phyloP scores from a whole-genome alignment of 2,113 vertebrate species.

The Cacatua alba region DNA sequence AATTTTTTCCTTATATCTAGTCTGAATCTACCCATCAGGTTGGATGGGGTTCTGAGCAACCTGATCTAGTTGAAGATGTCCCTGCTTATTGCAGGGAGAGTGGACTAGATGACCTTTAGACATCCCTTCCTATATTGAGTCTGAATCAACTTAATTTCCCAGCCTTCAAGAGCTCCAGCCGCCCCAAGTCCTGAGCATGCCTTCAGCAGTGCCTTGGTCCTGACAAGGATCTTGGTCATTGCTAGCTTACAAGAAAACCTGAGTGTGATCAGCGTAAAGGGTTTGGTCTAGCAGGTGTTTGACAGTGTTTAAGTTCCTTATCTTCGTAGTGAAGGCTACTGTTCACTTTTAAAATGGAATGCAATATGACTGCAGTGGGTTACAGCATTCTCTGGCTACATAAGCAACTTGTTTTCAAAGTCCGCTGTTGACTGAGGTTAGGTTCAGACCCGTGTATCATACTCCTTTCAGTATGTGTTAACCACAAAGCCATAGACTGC shows the following conservation, averaged over 20 bases:
- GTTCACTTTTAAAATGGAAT: neutral
- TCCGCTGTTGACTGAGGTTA: neutral
- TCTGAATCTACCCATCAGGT: neutral
- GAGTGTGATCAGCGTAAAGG: neutral
- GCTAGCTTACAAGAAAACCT: neutral
- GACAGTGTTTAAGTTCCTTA: neutral
- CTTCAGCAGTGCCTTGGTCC: neutral
- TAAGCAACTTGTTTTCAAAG: constrained; percentile 1
- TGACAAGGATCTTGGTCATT: neutral
- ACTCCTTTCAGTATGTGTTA: neutral
- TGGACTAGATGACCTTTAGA: neutral
- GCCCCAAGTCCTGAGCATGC: neutral
- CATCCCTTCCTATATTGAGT: neutral
- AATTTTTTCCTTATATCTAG: neutral
- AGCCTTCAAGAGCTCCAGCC: neutral
- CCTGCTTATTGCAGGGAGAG: neutral
- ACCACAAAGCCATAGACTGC: constrained; percentile 11
- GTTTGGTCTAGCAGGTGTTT: neutral
- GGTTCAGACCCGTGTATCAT: neutral
- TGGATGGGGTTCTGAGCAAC: neutral
- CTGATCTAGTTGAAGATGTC: neutral
- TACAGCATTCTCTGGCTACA: neutral
- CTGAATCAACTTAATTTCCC: neutral
- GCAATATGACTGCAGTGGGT: neutral
- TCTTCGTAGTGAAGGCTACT: neutral